Base-by-base conservation (phyloP, 2,797 vertebrate species). In the Cyprinodon diabolis region DNA sequence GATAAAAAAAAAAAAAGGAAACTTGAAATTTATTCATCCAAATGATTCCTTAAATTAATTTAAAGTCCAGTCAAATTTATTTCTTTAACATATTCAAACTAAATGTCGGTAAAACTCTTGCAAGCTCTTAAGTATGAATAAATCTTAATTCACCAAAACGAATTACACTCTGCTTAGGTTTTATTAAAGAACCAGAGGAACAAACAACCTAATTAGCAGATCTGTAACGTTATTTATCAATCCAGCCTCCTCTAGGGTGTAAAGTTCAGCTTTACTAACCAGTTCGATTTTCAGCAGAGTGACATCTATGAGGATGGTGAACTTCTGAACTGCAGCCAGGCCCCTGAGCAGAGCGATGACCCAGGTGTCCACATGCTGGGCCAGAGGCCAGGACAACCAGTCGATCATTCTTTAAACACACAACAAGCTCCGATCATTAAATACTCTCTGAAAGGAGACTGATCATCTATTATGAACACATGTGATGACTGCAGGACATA, bases 241-340 rank as follows among this genome's bases (percentile, higher is more conserved):
- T 63, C 17, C 60, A 63, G 12, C 19, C 4, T 63, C 21, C 5
- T 65, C 37, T 12, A 40, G 17, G 17, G 37, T 51, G 13, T 9
- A 19, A 66, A 2, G 23, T 68, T 37, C 40, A 60, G 68, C 3
- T 57, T 12, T 81, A 95, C 96, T 76, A 90, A 99, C 98, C 96
- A 98, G 91, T 89, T 98, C 96, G 81, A 99, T 99, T 93, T 99
- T 99, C 37, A 99, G 96, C 87, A 98, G 92, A 81, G 98, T 99
- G 85, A 99, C 98, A 83, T 99, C 97, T 78, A 99, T 99, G 87
- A 99, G 97, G 89, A 99, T 99, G 51, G 98, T 99, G 91, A 99
- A 99, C 93, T 99, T 99, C 95, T 99, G 97, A 83, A 98, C 98
- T 62, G 97, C 96, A 17, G 98, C 97, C 88, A 99, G 93, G 69